phyloP scores from a whole-genome alignment of 2,113 vertebrate genomes.

The Cygnus atratus region DNA sequence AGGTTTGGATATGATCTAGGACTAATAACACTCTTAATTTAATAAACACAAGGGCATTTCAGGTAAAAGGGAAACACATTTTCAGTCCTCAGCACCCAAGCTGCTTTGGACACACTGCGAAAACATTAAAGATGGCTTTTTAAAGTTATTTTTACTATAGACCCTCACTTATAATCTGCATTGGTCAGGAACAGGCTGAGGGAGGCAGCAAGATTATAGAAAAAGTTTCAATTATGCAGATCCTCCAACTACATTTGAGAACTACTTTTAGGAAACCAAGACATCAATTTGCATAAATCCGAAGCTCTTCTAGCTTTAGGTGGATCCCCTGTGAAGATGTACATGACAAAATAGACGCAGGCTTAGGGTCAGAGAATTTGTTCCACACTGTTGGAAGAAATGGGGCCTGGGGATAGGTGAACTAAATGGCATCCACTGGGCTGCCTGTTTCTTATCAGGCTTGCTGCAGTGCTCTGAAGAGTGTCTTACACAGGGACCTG shows the following conservation, averaged over 20 bases:
- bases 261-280: background rate
- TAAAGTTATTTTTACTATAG: background rate
- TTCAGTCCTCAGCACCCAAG: background rate
- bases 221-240: conserved; percentile 4
- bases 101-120: background rate
- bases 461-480: background rate
- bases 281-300: background rate
- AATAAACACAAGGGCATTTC: conserved; percentile 6
- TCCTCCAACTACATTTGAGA: background rate
- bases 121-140: background rate
- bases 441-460: background rate
- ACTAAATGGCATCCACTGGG: background rate
- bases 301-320: background rate
- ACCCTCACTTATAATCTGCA: background rate
- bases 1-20: background rate
- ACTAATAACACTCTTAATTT: background rate
- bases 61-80: conserved; percentile 17
- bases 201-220: background rate
- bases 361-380: background rate
- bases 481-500: background rate
- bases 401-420: background rate
- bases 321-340: accelerated
- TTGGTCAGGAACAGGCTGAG: conserved; percentile 19
- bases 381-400: background rate
- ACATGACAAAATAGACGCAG: accelerated